A percentile compares a stretch with the other conserved stretches of the same genome.
Conservation (phyloP, 2,113 vertebrate genomes). For the Corythornis madagascariensis region DNA sequence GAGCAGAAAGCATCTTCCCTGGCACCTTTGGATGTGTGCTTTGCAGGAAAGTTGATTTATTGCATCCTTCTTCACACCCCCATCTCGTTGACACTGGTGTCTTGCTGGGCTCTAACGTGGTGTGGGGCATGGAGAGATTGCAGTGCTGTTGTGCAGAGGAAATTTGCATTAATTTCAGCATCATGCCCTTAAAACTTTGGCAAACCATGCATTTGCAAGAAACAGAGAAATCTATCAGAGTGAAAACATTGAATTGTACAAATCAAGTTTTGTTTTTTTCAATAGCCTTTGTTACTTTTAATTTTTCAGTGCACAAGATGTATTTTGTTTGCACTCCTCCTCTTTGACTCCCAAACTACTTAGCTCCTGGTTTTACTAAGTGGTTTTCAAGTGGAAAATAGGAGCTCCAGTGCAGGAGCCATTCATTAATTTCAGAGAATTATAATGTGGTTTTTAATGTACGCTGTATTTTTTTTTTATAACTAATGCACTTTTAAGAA, state of each 20-base stretch:
- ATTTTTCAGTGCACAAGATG: not conserved
- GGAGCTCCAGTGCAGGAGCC: not conserved
- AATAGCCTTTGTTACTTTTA: not conserved
- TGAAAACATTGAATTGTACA: not conserved
- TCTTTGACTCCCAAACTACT: not conserved
- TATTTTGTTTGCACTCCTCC: constrained; percentile 10
- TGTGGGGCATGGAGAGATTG: not conserved
- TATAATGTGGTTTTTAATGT: not conserved
- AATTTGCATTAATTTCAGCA: not conserved
- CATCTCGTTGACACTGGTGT: not conserved
- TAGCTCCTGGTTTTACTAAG: not conserved
- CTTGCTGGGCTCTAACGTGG: not conserved
- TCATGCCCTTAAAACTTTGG: not conserved
- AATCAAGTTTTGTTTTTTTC: not conserved
- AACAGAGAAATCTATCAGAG: not conserved
- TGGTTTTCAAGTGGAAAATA: constrained; percentile 16
- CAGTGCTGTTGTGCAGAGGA: not conserved
- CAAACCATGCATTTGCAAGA: not conserved
- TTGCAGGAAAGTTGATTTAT: not conserved
- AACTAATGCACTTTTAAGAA: not conserved
- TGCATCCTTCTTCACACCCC: not conserved
- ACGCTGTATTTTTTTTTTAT: not conserved
- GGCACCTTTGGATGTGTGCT: rapidly evolving
- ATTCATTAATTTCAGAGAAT: constrained; percentile 19
- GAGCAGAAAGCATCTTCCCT: not conserved